These are phyloP conservation scores for Hippolais icterina DNA, from an alignment of 2,113 vertebrate genomes.

Conservation along the genomic window DNA sequence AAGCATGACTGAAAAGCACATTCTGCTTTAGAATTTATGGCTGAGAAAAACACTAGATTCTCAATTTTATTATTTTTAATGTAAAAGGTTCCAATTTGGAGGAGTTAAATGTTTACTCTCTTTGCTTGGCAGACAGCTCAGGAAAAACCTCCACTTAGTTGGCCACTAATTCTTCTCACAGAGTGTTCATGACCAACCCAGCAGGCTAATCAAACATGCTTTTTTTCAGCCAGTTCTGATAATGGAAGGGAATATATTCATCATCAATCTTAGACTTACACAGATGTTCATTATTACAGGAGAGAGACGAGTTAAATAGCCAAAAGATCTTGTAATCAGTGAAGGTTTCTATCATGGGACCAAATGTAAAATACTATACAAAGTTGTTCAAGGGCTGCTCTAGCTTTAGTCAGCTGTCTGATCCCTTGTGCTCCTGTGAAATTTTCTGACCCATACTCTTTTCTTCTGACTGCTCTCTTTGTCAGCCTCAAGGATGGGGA, in stretches of 20 bases:
- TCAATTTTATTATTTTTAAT: neutral
- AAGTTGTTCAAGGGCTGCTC: neutral
- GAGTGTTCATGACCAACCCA: neutral
- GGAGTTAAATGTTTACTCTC: neutral
- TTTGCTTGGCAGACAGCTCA: neutral
- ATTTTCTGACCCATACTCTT: neutral
- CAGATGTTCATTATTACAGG: neutral
- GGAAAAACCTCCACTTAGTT: neutral
- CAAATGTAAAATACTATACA: neutral
- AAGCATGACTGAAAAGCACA: neutral
- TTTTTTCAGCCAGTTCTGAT: neutral
- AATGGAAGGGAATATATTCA: neutral
- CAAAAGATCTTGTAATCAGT: neutral
- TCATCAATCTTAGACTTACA: neutral
- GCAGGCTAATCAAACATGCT: conserved; percentile 8
- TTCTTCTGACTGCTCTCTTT: neutral
- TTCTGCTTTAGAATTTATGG: neutral
- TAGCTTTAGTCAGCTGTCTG: neutral
- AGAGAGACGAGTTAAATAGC: neutral
- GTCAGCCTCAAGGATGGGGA: neutral
- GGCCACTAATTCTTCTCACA: neutral
- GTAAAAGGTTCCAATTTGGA: neutral
- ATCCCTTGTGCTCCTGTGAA: neutral
- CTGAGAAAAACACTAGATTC: neutral
- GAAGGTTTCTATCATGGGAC: neutral